Evolutionary conservation across 30 jellyfish, hydroid and myxozoan genomes (phyloP), one percentile per base, ranked within the genome.

Genomic region (Cassiopea xamachana): DNA sequence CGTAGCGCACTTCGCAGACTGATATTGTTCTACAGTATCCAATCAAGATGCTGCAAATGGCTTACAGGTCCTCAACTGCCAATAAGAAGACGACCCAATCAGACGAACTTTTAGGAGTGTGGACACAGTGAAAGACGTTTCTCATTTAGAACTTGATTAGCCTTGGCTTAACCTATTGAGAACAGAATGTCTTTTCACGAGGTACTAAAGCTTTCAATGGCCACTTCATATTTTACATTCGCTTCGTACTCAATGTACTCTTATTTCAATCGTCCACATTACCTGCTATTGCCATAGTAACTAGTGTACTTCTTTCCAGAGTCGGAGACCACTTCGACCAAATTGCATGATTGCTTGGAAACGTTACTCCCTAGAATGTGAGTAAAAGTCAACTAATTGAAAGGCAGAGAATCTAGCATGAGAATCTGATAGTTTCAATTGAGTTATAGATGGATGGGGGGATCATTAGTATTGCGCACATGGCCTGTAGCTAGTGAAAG

Each of bases 241-340:
- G 12, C 10, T 6, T 27, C 39, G 39, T 27, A 27, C n/a, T n/a
- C 9, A 51, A 51, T 4, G 64, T 2, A 9, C 64, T 55, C 12
- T 55, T 55, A 10, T 55, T 10, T 55, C 12, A 55, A 55, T 0
- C 12, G 64, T 55, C 12, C 10, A 55, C 64, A 55, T 17, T 73
- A 90, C 98, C 98, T 55, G 98, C 98, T 43, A 94, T 94, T 17
- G 98, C 60, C 98, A 94, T 94, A 49, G 98, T 94, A 13, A 94
- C 97, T 79, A 94, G 73, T 1, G 98, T 94, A 82, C 98, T 94
- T 44, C 98, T 76, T 86, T 94, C 98, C 62, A 87, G 46, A 1
- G 98, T 95, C n/a, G 98, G 98, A 4, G 98, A 94, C 98, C 98
- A 94, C 71, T 94, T 94, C 12, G 96, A 85, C 98, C 98, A 94